Evolutionary conservation across 2,797 vertebrate species (phyloP), one percentile per base, ranked within the genome.

Genomic region (Sebastes vulpes): DNA sequence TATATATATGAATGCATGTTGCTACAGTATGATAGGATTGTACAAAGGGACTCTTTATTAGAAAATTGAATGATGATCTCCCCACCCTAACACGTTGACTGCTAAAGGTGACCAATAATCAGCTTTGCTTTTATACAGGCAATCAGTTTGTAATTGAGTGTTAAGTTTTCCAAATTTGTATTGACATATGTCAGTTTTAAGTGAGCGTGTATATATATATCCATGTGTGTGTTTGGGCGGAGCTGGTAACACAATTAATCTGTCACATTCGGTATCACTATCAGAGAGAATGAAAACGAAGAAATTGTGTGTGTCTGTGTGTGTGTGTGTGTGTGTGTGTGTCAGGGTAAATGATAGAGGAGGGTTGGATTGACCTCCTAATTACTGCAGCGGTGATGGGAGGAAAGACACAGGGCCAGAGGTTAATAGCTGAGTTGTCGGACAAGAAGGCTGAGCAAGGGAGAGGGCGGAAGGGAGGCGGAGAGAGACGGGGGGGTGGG

Each of bases 321-420:
- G 20, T 73, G 38, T 68, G 56, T 42, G 60, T 48, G 25, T 61
- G 63, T 75, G 57, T 79, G 67, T 71, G 42, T 75, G 56, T 72
- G 69, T 80, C 20, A 91, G 94, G 94, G 93, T 97, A 97, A 98
- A 97, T 97, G 97, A 98, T 96, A 97, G 97, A 97, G 95, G 96
- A 96, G 95, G 97, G 96, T 96, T 96, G 95, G 95, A 97, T 96
- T 97, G 97, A 98, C 97, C 98, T 97, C 97, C 98, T 98, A 98
- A 99, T 98, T 98, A 99, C 98, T 97, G 97, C 96, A 97, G 96
- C 95, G 90, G 96, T 97, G 97, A 97, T 97, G 97, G 97, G 94
- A 96, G 93, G 82, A 97, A 96, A 96, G 96, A 96, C 95, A 95
- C 87, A 66, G 89, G 92, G 96, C 95, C 96, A 98, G 95, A 96